Evolutionary conservation across 2,888 invertebrate genomes (phyloP).

Genomic region (Petrolisthes manimaculis): DNA sequence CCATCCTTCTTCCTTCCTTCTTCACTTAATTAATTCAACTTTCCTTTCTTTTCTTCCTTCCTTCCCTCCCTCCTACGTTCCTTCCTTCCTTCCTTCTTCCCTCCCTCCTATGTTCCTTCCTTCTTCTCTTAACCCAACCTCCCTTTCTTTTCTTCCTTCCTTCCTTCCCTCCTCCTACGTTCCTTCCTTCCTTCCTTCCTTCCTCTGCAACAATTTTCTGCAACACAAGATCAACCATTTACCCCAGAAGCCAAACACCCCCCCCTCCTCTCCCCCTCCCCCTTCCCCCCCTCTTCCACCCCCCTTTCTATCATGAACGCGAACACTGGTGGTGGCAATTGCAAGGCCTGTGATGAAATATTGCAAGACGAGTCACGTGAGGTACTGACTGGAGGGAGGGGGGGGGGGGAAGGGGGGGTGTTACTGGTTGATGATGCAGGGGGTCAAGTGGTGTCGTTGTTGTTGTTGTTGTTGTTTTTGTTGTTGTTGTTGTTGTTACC

Average conservation of each 20-base stretch:
- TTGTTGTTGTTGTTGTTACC: no score
- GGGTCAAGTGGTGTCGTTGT: no score
- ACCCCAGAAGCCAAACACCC: neutral
- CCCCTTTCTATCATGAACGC: no score
- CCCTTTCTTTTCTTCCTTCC: neutral
- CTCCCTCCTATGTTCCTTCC: neutral
- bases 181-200: neutral
- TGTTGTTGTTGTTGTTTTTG: no score
- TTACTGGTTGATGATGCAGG: no score
- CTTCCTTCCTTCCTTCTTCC: neutral
- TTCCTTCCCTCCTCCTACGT: neutral
- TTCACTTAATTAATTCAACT: neutral
- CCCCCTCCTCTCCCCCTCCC: neutral
- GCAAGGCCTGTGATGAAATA: no score
- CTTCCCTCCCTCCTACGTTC: neutral
- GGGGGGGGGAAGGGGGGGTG: no score
- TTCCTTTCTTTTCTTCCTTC: neutral
- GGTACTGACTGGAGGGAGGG: no score
- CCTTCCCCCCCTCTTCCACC: neutral
- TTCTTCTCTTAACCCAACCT: neutral
- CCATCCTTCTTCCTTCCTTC: neutral
- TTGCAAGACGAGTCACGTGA: no score
- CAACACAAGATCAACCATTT: neutral
- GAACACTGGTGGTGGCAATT: no score
- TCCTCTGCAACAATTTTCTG: neutral